Evolutionary conservation across 2,797 vertebrate species (phyloP).

Genomic region (Presbytis comata): DNA sequence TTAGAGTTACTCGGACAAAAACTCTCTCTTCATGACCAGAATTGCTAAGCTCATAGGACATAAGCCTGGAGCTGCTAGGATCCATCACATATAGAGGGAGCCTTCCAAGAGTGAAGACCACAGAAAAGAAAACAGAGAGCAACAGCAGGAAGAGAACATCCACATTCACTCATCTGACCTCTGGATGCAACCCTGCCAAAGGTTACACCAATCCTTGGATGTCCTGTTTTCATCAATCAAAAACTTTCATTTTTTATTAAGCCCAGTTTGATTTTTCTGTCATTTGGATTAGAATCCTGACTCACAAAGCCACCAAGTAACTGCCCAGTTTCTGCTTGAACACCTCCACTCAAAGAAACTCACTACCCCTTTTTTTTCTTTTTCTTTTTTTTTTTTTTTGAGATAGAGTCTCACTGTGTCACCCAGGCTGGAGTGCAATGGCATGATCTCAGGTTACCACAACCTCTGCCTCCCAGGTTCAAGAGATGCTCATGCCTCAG

Average conservation of each 20-base stretch:
- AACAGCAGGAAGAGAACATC: background rate
- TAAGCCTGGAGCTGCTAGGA: background rate
- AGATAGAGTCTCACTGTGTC: background rate
- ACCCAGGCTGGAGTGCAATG: background rate
- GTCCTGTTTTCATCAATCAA: background rate
- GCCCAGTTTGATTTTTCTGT: background rate
- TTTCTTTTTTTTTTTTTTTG: background rate
- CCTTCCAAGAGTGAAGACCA: background rate
- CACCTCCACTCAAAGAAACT: background rate
- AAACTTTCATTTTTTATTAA: background rate
- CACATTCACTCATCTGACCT: background rate
- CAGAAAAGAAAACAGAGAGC: background rate
- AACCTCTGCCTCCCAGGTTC: background rate
- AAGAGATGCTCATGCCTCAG: background rate
- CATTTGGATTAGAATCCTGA: background rate
- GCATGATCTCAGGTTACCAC: background rate
- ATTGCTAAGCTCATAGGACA: background rate
- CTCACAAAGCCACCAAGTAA: background rate
- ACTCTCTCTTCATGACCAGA: background rate
- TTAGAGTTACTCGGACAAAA: background rate
- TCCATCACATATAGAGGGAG: background rate
- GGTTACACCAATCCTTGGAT: background rate
- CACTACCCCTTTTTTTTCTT: too few species aligned
- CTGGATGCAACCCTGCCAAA: background rate
- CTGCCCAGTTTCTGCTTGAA: background rate